A percentile compares a stretch with the other conserved stretches of the same genome.
Evolutionary conservation across 2,113 vertebrate species (phyloP).

Genomic region (Aythya baeri): DNA sequence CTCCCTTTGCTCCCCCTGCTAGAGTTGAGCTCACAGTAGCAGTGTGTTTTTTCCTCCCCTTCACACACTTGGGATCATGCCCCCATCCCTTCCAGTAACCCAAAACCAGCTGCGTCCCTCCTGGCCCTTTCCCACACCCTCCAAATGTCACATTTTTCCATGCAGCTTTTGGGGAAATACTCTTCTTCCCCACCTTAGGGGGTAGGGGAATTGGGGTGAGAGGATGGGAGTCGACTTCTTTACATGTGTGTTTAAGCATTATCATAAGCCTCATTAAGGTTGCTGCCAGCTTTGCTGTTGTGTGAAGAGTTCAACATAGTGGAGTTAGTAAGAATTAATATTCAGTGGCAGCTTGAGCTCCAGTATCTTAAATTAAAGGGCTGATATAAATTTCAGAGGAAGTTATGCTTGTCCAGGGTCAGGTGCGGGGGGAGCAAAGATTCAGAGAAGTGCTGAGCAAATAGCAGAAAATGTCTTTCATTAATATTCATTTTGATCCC

Average conservation of each 20-base stretch:
- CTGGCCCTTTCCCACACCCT: accelerated
- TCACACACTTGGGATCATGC: accelerated
- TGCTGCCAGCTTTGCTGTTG: neutral
- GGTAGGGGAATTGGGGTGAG: neutral
- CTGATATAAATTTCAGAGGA: constrained; percentile 25
- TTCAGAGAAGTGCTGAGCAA: constrained; percentile 31
- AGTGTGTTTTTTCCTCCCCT: neutral
- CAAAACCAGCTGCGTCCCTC: neutral
- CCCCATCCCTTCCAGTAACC: neutral
- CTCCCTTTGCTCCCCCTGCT: neutral
- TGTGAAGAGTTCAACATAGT: neutral
- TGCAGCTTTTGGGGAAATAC: neutral
- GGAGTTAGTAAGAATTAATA: neutral
- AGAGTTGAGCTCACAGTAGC: neutral
- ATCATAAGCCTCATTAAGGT: neutral
- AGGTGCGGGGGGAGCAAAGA: constrained; percentile 14
- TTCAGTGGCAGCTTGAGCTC: neutral
- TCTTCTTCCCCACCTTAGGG: accelerated
- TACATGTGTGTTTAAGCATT: neutral
- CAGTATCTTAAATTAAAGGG: neutral
- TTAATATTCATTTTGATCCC: constrained; percentile 41
- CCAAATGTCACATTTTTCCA: accelerated
- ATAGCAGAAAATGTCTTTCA: constrained; percentile 51
- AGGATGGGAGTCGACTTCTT: accelerated
- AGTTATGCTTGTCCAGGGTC: neutral